Evolutionary conservation across 2,113 vertebrate genomes (phyloP), one percentile per base, ranked within the genome.

Genomic region (Seriola dumerili): DNA sequence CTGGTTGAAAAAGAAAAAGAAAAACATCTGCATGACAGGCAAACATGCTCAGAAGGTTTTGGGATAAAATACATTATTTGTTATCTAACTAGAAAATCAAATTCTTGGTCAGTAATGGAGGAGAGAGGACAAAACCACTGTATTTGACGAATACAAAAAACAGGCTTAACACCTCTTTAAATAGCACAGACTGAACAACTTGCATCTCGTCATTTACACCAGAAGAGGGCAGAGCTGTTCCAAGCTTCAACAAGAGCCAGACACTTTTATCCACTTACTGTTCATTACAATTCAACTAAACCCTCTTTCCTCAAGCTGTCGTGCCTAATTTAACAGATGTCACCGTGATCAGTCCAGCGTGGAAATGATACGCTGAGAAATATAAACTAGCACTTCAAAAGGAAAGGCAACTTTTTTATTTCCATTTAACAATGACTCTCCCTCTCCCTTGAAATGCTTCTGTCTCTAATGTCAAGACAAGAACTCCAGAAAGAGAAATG

Each of bases 191-290:
- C 11, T 50, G 0, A 48, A 42, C 7, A 16, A 12, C 12, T 61
- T 73, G 77, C 74, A 69, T 71, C 25, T 71, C 40, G 11, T 9
- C 0, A 17, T 58, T 80, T 10, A 0, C 29, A 76, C 85, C 93
- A 92, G 46, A 5, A 94, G 93, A 88, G 86, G 93, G 90, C 89
- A 89, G 86, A 50, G 19, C 38, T 65, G 83, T 7, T 79, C 72
- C n/a, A 34, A 36, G 1, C 40, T 32, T 29, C 50, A 34, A 8
- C 0, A 17, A 0, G 14, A 21, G 4, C 54, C 9, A 36, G 25
- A 32, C 44, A 57, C 42, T 32, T 57, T 57, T 5, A 32, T 70
- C 58, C 54, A 17, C 72, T 44, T 1, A 8, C 42, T 32, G 21
- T 48, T 69, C 0, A 2, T 6, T 8, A 66, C 76, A 83, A 65